Evolutionary conservation across 2,113 vertebrate genomes (phyloP), one percentile per base, ranked within the genome.

Genomic region (Vimba vimba): DNA sequence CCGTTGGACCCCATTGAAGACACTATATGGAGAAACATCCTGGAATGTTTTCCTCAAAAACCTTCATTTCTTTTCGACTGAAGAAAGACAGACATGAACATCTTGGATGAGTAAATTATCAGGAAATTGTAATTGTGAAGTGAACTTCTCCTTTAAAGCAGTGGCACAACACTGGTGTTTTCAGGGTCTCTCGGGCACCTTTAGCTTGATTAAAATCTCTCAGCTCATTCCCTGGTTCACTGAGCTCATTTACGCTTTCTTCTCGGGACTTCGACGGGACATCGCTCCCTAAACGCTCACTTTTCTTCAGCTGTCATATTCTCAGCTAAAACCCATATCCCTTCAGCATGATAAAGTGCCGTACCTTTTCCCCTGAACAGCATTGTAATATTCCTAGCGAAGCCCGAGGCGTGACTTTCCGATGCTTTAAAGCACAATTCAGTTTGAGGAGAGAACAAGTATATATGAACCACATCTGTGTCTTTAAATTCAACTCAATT

Each of bases 131-230:
- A 43, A 43, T 10, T 43, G 8, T 43, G 43, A 43, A 43, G 39
- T 43, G 39, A 43, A 7, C 39, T 1, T 2, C 39, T 43, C 39
- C 39, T 43, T 7, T 43, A 43, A 43, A 43, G 39, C 39, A 7
- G 39, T 43, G 39, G 39, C 39, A 43, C 39, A 43, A 43, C 43
- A 9, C 43, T 9, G 8, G 43, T 43, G 43, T 43, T 43, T 43
- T 9, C 2, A 6, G 57, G 25, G 39, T 75, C 71, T 85, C 83
- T 10, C 36, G 80, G 83, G 83, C 4, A 23, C n/a, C 78, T 79
- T 87, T 83, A 79, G 69, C 79, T 64, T 86, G 84, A 88, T 86
- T 88, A 79, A 86, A 83, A 83, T 88, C 87, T 85, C 71, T 88
- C 83, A 66, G 55, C 84, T 88, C 57, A 86, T 86, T 88, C 84